Base-by-base conservation (phyloP, 2,113 vertebrate genomes). In the Paradisaea rubra region DNA sequence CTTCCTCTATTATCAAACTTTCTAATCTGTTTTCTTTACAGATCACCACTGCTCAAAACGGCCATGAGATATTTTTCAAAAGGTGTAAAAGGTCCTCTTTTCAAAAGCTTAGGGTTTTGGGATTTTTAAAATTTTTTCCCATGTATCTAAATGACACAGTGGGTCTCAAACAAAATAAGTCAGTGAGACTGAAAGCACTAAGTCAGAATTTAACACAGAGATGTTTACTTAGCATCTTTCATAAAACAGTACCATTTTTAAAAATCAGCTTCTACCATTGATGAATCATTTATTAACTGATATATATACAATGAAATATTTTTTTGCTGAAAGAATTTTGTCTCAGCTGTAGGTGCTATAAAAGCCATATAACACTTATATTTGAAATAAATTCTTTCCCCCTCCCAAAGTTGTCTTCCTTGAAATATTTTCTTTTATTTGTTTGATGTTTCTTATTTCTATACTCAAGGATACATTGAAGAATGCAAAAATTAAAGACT, bases 11-110 rank as follows among this genome's bases (percentile, higher is more conserved):
- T 98, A 97, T 97, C 95, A 96, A 97, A 96, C 68, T 25, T 89
- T 93, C 81, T 96, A 94, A 98, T 97, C 96, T 97, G 88, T 97
- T 97, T 98, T 97, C 88, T 96, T 97, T 97, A 92, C 82, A 95
- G 94, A 95, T 95, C 70, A 94, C 88, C 82, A 81, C 81, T 79
- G 93, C 74, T 95, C 84, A 87, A 91, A 97, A 96, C 2, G 35
- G 44, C 68, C 83, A 65, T 88, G 77, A 88, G 89, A 92, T 94
- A 96, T 95, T 95, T 97, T 95, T 89, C 74, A 94, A 96, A 97
- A 97, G 82, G 64, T 91, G 50, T 76, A 87, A 95, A 96, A 93
- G 30, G 35, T 90, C 59, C 60, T 90, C 76, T 94, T 88, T 93
- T 53, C 49, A 91, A 91, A 95, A 82, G 71, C 50, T 79, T 61